Conservation (phyloP, 2,888 invertebrate species). For the Mayetiola destructor region DNA sequence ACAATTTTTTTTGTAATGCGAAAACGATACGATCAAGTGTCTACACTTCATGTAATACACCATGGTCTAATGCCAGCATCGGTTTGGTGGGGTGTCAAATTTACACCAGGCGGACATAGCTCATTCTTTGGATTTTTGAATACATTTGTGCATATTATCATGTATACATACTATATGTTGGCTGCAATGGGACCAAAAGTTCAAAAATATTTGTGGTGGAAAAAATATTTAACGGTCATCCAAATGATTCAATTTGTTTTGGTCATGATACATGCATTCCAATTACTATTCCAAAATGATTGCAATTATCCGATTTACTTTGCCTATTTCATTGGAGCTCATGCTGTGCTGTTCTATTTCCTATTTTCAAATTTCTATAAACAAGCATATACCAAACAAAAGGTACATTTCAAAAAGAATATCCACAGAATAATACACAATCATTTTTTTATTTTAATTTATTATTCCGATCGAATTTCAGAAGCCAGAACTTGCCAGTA, state of each 20-base stretch:
- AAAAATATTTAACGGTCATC: slow-evolving; percentile 77
- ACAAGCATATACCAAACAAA: slow-evolving; percentile 44
- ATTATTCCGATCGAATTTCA: neutral
- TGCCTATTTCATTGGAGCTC: slow-evolving; percentile 82
- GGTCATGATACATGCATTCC: slow-evolving; percentile 80
- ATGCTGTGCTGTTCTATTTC: slow-evolving; percentile 84
- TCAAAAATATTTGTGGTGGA: slow-evolving; percentile 89
- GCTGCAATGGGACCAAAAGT: slow-evolving; percentile 78
- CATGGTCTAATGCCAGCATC: slow-evolving; percentile 92
- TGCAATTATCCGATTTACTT: slow-evolving; percentile 83
- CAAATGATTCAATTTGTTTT: slow-evolving; percentile 88
- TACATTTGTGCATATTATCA: slow-evolving; percentile 86
- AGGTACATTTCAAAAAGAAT: slow-evolving; percentile 21
- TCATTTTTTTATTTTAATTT: neutral
- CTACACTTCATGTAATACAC: slow-evolving; percentile 84
- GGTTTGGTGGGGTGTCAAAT: slow-evolving; percentile 83
- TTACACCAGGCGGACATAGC: slow-evolving; percentile 80
- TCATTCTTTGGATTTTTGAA: slow-evolving; percentile 88
- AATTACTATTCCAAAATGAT: slow-evolving; percentile 63
- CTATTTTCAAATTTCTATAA: slow-evolving; percentile 87
- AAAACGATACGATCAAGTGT: slow-evolving; percentile 84
- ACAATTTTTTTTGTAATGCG: slow-evolving; percentile 89
- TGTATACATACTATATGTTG: slow-evolving; percentile 86
- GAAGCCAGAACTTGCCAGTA: too few species aligned
- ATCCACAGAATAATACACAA: neutral